Evolutionary conservation across 2,888 invertebrate species (phyloP).

Genomic region (Corbicula japonica): DNA sequence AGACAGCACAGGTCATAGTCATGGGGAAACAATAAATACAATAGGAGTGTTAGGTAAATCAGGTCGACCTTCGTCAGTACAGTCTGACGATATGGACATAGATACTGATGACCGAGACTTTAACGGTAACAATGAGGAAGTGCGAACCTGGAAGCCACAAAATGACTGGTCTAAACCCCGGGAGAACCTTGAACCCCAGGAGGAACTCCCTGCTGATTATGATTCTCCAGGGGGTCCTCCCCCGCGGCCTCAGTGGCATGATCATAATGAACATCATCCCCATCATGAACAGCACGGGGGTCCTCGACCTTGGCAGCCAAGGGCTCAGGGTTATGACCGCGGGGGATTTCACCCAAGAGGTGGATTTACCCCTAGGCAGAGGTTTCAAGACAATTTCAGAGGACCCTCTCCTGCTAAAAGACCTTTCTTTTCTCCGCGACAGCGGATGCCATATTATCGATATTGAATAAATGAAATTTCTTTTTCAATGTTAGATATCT

Average conservation of each 20-base stretch:
- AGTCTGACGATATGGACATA: conserved; percentile 63
- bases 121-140: conserved; percentile 6
- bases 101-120: conserved; percentile 48
- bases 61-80: conserved; percentile 41
- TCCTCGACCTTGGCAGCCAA: conserved; percentile 3
- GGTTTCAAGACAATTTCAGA: conserved; percentile 46
- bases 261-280: conserved; percentile 12
- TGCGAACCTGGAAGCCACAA: not conserved
- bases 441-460: conserved; percentile 56
- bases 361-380: conserved; percentile 20
- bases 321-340: conserved; percentile 14
- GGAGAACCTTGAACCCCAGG: not conserved
- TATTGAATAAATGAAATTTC: conserved; percentile 31
- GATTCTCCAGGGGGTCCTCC: not conserved
- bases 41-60: conserved; percentile 53
- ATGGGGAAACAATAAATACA: conserved; percentile 51
- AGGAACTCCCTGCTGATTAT: not conserved
- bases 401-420: conserved; percentile 58
- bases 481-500: too few species aligned
- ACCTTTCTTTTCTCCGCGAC: conserved; percentile 48
- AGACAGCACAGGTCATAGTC: not conserved
- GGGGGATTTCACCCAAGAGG: conserved; percentile 29
- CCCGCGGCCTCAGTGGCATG: conserved; percentile 13
- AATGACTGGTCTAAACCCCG: not conserved
- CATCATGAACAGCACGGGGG: conserved; percentile 2